phyloP scores from a whole-genome alignment of 2,113 vertebrate species.

The Erythrocercus mccallii region DNA sequence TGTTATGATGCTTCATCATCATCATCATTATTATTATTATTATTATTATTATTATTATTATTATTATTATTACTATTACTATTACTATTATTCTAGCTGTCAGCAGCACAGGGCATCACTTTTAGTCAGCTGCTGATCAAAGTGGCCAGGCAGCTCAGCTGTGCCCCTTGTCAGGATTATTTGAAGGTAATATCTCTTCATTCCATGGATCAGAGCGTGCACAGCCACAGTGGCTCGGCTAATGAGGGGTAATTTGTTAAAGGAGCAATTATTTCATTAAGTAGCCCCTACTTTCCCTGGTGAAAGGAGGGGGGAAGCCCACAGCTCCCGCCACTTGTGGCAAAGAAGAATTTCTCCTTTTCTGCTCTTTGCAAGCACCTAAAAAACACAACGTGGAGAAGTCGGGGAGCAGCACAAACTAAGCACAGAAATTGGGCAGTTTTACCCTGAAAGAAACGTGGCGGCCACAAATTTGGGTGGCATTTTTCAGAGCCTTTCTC shows the following conservation, averaged over 20 bases:
- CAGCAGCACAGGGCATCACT: neutral
- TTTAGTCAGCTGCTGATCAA: neutral
- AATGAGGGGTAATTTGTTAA: neutral
- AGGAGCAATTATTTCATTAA: conserved; percentile 6
- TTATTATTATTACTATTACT: no score
- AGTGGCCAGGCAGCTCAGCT: neutral
- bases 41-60: neutral
- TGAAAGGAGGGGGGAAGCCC: neutral
- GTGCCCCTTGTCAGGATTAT: neutral
- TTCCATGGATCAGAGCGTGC: neutral
- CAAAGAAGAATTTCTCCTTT: neutral
- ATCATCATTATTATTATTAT: neutral
- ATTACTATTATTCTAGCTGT: neutral
- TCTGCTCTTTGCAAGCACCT: neutral
- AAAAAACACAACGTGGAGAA: rapidly evolving
- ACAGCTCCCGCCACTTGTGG: neutral
- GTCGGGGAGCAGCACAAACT: neutral
- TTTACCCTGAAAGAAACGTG: rapidly evolving
- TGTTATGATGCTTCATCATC: neutral
- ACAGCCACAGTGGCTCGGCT: neutral
- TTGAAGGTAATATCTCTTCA: neutral
- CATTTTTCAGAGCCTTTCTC: neutral
- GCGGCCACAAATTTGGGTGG: neutral
- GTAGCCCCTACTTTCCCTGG: neutral
- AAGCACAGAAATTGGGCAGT: rapidly evolving